A percentile compares a stretch with the other conserved stretches of the same genome.
phyloP scores from a whole-genome alignment of 2,888 invertebrate genomes.

The Eupsilia transversa region DNA sequence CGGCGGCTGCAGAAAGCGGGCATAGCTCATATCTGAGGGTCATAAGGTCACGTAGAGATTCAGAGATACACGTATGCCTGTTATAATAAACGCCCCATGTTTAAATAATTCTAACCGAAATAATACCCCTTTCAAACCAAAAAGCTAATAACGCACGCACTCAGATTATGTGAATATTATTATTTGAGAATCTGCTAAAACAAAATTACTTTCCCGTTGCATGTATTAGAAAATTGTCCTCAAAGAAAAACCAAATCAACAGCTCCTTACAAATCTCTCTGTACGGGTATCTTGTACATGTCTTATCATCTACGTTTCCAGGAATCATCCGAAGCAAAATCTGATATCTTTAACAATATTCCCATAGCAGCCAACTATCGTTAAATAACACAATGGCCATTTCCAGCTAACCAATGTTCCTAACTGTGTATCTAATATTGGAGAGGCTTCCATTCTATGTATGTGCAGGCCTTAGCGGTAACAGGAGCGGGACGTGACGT shows the following conservation, averaged over 20 bases:
- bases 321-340: not conserved
- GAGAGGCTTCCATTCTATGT: conserved; percentile 74
- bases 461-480: conserved; percentile 74
- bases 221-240: not conserved
- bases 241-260: not conserved
- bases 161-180: conserved; percentile 30
- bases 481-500: conserved; percentile 77
- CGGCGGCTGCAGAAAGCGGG: not conserved
- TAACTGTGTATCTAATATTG: conserved; percentile 71
- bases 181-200: conserved; percentile 30
- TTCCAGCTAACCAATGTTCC: conserved; percentile 70
- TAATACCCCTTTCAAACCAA: conserved; percentile 23
- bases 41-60: conserved; percentile 14
- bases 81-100: conserved; percentile 35
- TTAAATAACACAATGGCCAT: conserved; percentile 45
- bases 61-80: conserved; percentile 1
- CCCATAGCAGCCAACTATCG: not conserved
- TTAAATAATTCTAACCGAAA: conserved; percentile 28
- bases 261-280: not conserved
- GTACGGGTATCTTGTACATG: not conserved
- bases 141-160: conserved; percentile 25
- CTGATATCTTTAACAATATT: conserved; percentile 9
- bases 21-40: not conserved
- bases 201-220: not conserved
- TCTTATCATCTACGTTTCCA: not conserved